Conservation (phyloP, 2,113 vertebrate genomes). For the Dendropsophus ebraccatus region DNA sequence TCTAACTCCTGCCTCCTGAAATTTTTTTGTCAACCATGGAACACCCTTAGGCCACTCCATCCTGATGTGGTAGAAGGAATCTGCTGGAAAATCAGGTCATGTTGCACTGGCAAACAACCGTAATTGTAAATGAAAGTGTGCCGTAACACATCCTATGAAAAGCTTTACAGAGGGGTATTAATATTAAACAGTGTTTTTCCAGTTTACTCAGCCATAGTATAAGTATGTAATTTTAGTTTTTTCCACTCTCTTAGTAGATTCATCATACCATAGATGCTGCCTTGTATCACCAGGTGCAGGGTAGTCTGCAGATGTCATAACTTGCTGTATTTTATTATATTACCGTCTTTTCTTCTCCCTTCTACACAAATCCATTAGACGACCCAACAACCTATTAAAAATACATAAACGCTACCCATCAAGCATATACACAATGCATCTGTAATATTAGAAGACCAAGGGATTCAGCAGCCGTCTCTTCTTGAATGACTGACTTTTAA, state of each 20-base stretch:
- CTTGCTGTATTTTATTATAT: background rate
- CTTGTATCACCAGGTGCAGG: background rate
- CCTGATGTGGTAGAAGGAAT: too few species aligned
- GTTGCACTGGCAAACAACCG: too few species aligned
- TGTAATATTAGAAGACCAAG: constrained; percentile 1
- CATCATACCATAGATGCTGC: background rate
- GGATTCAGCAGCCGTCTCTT: background rate
- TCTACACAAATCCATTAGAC: background rate
- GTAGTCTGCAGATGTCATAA: background rate
- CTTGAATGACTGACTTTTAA: constrained; percentile 35
- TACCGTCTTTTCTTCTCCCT: background rate
- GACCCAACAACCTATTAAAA: constrained; percentile 23
- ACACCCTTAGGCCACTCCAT: too few species aligned
- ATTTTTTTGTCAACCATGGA: too few species aligned
- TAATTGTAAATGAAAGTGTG: too few species aligned
- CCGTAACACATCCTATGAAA: too few species aligned
- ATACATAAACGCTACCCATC: constrained; percentile 38
- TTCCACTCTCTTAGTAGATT: background rate
- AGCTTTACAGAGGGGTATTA: background rate
- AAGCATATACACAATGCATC: background rate
- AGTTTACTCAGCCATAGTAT: background rate
- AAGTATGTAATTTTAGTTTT: background rate
- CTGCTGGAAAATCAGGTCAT: too few species aligned
- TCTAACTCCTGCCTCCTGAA: too few species aligned
- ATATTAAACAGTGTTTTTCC: background rate